These are phyloP conservation scores for Nothoprocta perdicaria DNA, from an alignment of 2,113 vertebrate genomes.

Conservation along the genomic window DNA sequence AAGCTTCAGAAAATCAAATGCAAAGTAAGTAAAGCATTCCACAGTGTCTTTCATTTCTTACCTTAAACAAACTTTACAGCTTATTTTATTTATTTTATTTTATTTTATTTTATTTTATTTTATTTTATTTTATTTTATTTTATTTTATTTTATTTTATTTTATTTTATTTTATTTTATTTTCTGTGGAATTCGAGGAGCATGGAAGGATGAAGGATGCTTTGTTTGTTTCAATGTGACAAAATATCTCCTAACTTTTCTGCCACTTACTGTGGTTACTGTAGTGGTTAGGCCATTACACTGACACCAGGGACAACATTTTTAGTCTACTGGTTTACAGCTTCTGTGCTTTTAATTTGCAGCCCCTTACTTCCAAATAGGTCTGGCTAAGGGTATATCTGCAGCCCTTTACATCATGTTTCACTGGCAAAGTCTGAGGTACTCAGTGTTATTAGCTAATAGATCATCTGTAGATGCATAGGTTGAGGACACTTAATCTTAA, in stretches of 20 bases:
- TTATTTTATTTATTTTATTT: background rate
- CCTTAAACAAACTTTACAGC: background rate
- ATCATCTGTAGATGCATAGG: background rate
- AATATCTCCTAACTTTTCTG: background rate
- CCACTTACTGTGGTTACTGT: background rate
- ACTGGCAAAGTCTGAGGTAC: background rate
- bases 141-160: no score
- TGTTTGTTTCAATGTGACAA: background rate
- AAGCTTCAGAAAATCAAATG: background rate
- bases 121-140: no score
- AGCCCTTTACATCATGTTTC: background rate
- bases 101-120: no score
- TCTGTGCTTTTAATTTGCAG: background rate
- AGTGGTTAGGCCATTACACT: background rate
- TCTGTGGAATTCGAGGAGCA: background rate
- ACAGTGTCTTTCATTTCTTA: background rate
- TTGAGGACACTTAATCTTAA: background rate
- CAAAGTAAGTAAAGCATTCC: background rate
- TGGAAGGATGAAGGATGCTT: background rate
- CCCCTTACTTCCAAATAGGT: background rate
- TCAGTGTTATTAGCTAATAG: background rate
- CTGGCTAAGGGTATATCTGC: background rate
- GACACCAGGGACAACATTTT: slow-evolving; percentile 14
- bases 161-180: no score
- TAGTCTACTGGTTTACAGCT: background rate